Evolutionary conservation across 2,888 invertebrate genomes (phyloP), one percentile per base, ranked within the genome.

Genomic region (Augiades crinisus): DNA sequence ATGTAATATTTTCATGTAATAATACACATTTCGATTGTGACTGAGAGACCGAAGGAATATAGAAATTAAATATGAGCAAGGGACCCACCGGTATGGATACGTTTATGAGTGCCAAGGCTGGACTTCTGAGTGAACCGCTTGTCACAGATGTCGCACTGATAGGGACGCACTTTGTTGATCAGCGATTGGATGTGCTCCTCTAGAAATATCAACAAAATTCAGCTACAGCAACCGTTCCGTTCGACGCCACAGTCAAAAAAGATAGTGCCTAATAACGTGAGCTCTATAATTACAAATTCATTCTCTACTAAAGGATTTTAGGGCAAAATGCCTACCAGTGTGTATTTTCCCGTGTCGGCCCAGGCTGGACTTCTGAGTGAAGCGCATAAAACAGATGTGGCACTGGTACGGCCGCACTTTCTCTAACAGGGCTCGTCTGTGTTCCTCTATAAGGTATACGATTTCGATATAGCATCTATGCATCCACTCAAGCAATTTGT

Each of bases 61-160:
- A 78, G 80, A 63, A 82, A 73, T 71, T 75, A 73, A 81, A 83
- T 83, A 74, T 82, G 50, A 50, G 31, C 80, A 82, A 81, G 85
- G 85, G 87, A 90, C 90, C 90, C 93, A 91, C 91, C 91, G 67
- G 94, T 94, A 81, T 95, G 95, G 70, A 94, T 94, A 75, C 94
- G 92, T 81, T 94, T 94, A 90, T 95, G 95, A 71, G 95, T 95
- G 86, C 95, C 95, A 68, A 95, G 91, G 86, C 95, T 95, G 78
- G 94, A 94, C 88, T 95, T 95, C 90, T 95, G 95, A 64, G 95
- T 94, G 88, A 95, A 95, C 78, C 94, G 91, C 90, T 95, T 95
- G 80, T 93, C 91, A 84, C 95, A 95, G 76, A 94, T 90, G 81
- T 94, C 94, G 81, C 95, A 95, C 78, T 94, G 90, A 86, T 89